A percentile compares a stretch with the other conserved stretches of the same genome.
Conservation (phyloP, 2,888 invertebrate species). For the Tenodera sinensis region DNA sequence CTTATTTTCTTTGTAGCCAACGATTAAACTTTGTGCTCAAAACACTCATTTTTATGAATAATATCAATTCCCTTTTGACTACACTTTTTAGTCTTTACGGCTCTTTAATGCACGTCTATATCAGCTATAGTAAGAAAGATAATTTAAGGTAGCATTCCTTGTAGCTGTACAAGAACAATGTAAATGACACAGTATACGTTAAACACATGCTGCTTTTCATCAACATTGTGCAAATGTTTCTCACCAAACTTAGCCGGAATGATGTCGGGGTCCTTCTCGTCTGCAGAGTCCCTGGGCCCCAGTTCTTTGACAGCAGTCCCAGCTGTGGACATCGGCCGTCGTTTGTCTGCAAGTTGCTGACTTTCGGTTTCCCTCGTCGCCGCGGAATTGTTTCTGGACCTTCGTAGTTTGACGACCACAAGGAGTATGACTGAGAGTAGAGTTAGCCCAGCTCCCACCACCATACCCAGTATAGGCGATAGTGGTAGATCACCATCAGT, state of each 20-base stretch:
- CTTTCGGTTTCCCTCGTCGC: constrained; percentile 35
- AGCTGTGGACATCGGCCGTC: constrained; percentile 36
- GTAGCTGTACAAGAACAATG: no score
- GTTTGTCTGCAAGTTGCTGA: constrained; percentile 41
- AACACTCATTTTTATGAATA: no score
- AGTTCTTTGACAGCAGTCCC: constrained; percentile 27
- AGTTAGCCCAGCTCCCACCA: constrained; percentile 53
- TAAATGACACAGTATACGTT: no score
- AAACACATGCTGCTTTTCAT: no score
- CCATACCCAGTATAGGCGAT: constrained; percentile 54
- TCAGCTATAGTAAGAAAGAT: no score
- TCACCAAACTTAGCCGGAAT: constrained; percentile 73
- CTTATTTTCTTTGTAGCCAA: no score
- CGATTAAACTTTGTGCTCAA: no score
- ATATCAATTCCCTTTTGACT: no score
- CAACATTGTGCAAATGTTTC: constrained; percentile 23
- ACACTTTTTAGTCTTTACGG: no score
- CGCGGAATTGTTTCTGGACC: constrained; percentile 36
- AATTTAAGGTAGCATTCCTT: no score
- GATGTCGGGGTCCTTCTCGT: constrained; percentile 68
- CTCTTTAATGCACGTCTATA: no score
- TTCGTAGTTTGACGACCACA: constrained; percentile 50
- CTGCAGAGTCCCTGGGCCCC: constrained; percentile 33
- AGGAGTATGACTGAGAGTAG: constrained; percentile 51
- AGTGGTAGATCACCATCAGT: constrained; percentile 53